phyloP scores from a whole-genome alignment of 2,797 vertebrate species.

The Lepilemur septentrionalis region DNA sequence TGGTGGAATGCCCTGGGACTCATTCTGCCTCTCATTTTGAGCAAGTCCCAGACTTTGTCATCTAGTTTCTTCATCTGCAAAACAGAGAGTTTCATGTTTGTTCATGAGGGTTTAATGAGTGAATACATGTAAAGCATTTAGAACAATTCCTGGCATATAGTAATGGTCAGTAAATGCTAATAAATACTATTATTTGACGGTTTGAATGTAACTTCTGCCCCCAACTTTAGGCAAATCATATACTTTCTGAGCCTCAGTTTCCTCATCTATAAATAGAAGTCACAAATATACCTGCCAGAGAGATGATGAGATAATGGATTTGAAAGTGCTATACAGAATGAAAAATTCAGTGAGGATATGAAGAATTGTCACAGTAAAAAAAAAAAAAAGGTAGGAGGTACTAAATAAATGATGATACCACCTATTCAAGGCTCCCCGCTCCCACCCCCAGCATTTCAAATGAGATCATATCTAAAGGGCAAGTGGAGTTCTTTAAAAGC shows the following conservation, averaged over 20 bases:
- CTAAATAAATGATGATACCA: conserved; percentile 41
- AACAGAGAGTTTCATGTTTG: neutral
- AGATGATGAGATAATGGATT: conserved; percentile 34
- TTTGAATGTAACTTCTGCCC: neutral
- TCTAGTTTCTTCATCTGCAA: neutral
- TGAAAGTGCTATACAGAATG: conserved; percentile 16
- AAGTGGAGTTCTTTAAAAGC: neutral
- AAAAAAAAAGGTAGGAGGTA: neutral
- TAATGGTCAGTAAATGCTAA: conserved; percentile 27
- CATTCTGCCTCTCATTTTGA: neutral
- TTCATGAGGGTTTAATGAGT: neutral
- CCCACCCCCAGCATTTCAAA: neutral
- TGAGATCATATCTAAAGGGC: neutral
- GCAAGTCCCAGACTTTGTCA: neutral
- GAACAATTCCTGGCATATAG: neutral
- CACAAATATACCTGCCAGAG: conserved; percentile 28
- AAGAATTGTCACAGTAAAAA: neutral
- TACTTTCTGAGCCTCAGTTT: conserved; percentile 27
- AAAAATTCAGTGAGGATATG: neutral
- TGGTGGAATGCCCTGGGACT: neutral
- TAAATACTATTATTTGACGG: conserved; percentile 27
- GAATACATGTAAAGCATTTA: conserved; percentile 17
- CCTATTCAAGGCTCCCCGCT: neutral
- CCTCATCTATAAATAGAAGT: conserved; percentile 30
- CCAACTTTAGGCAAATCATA: conserved; percentile 14